Conservation (phyloP, 30 jellyfish, hydroid and myxozoan species). For the Turritopsis dohrnii region DNA sequence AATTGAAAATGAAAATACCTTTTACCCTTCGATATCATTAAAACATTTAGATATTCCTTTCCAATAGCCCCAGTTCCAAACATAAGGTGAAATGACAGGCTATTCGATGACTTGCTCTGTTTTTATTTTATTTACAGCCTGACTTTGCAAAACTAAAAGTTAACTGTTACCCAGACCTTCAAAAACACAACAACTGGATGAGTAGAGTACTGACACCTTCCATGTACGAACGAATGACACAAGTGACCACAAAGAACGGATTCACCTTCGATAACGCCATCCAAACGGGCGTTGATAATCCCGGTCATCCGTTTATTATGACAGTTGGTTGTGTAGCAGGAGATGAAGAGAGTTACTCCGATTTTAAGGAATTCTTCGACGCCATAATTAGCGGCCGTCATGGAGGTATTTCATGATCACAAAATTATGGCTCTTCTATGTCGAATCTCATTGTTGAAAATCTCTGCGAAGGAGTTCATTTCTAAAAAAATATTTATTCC, state of each 20-base stretch:
- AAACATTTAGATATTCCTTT: too few species aligned
- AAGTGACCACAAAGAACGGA: conserved; percentile 50
- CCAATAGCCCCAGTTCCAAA: too few species aligned
- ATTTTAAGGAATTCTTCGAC: conserved; percentile 58
- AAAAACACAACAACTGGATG: conserved; percentile 75
- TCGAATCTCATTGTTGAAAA: too few species aligned
- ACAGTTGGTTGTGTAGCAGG: conserved; percentile 93
- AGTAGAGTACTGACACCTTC: conserved; percentile 52
- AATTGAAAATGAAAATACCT: too few species aligned
- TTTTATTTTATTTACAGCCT: too few species aligned
- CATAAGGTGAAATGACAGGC: too few species aligned
- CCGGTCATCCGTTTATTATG: conserved; percentile 91
- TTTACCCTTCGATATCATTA: too few species aligned
- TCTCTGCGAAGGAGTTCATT: neutral
- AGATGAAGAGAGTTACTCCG: conserved; percentile 68
- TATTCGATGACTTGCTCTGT: too few species aligned
- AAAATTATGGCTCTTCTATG: neutral
- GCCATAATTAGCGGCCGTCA: conserved; percentile 60
- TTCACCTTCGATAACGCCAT: conserved; percentile 52
- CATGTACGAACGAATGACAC: conserved; percentile 35
- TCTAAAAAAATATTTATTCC: neutral
- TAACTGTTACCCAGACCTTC: conserved; percentile 54
- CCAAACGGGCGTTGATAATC: conserved; percentile 98
- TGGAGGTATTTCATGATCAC: conserved; percentile 21
- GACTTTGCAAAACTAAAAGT: conserved; percentile 10